These are phyloP conservation scores for Neoseiulus cucumeris DNA, from an alignment of 1,140 invertebrate species.

Conservation along the genomic window DNA sequence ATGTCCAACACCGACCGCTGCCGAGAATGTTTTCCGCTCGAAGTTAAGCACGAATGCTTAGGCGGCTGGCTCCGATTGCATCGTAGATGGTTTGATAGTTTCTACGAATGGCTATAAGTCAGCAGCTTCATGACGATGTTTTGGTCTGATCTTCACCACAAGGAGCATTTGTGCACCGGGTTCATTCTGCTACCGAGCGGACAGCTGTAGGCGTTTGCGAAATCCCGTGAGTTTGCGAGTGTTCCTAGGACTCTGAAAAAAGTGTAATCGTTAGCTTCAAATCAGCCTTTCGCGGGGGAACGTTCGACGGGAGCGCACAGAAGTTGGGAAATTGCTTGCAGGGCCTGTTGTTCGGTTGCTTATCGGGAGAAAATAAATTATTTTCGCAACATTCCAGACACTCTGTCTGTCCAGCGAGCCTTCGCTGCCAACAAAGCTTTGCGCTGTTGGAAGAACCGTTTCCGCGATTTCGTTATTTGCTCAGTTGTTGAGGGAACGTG, in stretches of 20 bases:
- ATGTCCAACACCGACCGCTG: too few species aligned
- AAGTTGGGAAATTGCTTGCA: background rate
- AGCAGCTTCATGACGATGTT: too few species aligned
- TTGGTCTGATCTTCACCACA: slow-evolving; percentile 43
- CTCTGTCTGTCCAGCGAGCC: background rate
- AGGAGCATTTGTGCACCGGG: slow-evolving; percentile 67
- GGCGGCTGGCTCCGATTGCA: too few species aligned
- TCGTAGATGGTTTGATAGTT: too few species aligned
- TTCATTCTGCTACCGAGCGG: slow-evolving; percentile 65
- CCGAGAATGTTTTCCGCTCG: too few species aligned
- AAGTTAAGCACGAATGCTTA: too few species aligned
- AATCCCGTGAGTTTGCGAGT: slow-evolving; percentile 74
- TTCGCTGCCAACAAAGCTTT: background rate
- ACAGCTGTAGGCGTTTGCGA: slow-evolving; percentile 48
- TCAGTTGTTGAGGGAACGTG: too few species aligned
- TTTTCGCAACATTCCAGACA: background rate
- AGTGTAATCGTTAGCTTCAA: too few species aligned
- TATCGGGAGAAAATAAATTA: background rate
- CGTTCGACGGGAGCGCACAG: background rate
- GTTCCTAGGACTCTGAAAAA: slow-evolving; percentile 51
- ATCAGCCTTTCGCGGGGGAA: too few species aligned
- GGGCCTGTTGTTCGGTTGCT: background rate
- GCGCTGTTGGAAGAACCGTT: too few species aligned
- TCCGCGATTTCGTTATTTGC: too few species aligned
- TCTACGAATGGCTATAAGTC: too few species aligned